These are phyloP conservation scores for Boloria selene DNA, from an alignment of 2,888 invertebrate genomes.

Conservation along the genomic window DNA sequence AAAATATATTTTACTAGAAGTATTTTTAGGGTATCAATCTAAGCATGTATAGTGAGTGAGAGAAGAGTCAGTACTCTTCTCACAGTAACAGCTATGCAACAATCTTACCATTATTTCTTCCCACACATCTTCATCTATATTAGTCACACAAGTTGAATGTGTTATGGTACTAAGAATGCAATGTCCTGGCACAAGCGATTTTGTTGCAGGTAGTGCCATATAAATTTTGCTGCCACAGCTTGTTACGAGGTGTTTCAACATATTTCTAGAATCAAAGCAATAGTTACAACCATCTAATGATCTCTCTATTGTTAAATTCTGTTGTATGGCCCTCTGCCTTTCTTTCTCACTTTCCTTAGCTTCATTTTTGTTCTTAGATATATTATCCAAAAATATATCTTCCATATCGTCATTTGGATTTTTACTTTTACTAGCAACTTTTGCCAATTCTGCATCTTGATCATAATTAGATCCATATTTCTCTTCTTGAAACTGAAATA, in stretches of 20 bases:
- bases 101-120: conserved; percentile 88
- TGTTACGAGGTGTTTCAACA: conserved; percentile 93
- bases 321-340: conserved; percentile 85
- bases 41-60: not conserved
- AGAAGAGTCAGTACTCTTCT: no score
- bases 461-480: conserved; percentile 91
- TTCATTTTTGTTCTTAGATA: conserved; percentile 84
- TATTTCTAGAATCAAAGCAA: conserved; percentile 91
- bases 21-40: not conserved
- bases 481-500: conserved; percentile 87
- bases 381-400: conserved; percentile 91
- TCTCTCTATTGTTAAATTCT: conserved; percentile 86
- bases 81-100: not conserved
- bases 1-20: not conserved
- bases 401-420: conserved; percentile 89
- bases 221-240: conserved; percentile 92
- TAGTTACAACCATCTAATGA: conserved; percentile 90
- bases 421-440: conserved; percentile 85
- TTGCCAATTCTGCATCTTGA: conserved; percentile 90
- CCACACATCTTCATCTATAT: conserved; percentile 97
- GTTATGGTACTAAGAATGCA: conserved; percentile 92
- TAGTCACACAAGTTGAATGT: conserved; percentile 90
- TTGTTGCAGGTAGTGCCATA: conserved; percentile 89
- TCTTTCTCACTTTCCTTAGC: conserved; percentile 84
- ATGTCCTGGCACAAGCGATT: conserved; percentile 92